Evolutionary conservation across 2,113 vertebrate species (phyloP), one percentile per base, ranked within the genome.

Genomic region (Charina bottae): DNA sequence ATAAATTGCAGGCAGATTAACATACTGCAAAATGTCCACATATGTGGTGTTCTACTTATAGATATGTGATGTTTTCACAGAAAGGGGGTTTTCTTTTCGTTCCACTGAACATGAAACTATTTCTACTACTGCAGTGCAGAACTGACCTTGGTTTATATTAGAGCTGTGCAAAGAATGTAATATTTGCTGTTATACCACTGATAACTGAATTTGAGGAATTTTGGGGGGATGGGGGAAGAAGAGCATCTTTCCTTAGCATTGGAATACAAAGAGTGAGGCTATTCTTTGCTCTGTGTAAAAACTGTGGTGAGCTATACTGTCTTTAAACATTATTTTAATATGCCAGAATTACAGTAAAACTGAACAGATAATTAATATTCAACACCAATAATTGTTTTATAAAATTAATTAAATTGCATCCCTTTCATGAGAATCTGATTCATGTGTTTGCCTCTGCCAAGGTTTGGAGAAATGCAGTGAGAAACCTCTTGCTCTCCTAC

Each of bases 1-100:
- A 64, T 37, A 92, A 93, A 93, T 93, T 94, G 89, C 90, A 93
- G 89, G 24, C 72, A 93, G 92, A 93, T 62, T 60, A 93, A 49
- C 88, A 90, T 92, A 95, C 90, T 95, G 91, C 94, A 96, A 93
- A 88, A 83, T 87, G 91, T 85, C 90, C 83, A 93, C 85, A 91
- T 94, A 83, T 42, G 85, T 1, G 0, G 37, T 91, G 72, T 85
- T 94, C 68, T 42, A 94, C 91, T 91, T 89, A 93, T 54, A 54
- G 92, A 92, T 49, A 59, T 68, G 56, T 17, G 0, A n/a, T 90
- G 84, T 33, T 37, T 90, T 83, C 89, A 91, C 21, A 92, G 92
- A 93, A 95, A 64, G 37, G n/a, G 89, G 92, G 85, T 89, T 94
- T 89, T 95, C 94, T 94, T 96, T 95, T 94, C 33, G 19, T 87